Evolutionary conservation across 2,888 invertebrate genomes (phyloP), one percentile per base, ranked within the genome.

Genomic region (Ichneumon xanthorius): DNA sequence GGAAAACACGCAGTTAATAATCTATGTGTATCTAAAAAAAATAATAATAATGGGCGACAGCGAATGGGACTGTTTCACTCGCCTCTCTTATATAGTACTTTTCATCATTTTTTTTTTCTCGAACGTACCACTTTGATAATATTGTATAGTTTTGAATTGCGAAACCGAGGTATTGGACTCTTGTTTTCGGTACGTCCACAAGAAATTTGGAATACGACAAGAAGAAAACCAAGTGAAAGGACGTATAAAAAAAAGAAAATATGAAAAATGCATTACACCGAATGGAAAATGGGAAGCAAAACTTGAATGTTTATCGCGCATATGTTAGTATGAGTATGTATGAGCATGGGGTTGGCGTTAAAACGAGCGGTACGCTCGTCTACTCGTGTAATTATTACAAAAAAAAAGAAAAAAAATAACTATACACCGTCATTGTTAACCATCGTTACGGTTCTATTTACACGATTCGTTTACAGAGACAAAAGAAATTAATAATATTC

Each of bases 401-500:
- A 63, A 30, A 26, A 70, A 63, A 61, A 22, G 48, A 40, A 68
- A 55, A 77, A 50, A n/a, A 68, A 76, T 65, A 63, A 73, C 48
- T 89, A 90, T 89, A 90, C 88, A 89, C 89, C 86, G 87, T 91
- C 89, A 90, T 92, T 92, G 92, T 92, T 92, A 91, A 90, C 90
- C 89, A 92, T 91, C 89, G 89, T 91, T 92, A 88, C 91, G 88
- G 88, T 89, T 91, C 90, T 91, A 90, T 91, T 91, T 91, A 92
- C 91, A 92, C 89, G 86, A 88, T 91, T 80, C 80, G 72, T 80
- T 84, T 71, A 80, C 70, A 72, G 80, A 72, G 72, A 63, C 48
- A 75, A 67, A 67, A 11, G 67, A 67, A 67, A 45, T 68, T 68
- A 22, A 58, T 65, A 65, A 73, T 73, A 73, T 76, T 84, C 76